Conservation (phyloP, 2,113 vertebrate species). For the Hemiscyllium ocellatum region DNA sequence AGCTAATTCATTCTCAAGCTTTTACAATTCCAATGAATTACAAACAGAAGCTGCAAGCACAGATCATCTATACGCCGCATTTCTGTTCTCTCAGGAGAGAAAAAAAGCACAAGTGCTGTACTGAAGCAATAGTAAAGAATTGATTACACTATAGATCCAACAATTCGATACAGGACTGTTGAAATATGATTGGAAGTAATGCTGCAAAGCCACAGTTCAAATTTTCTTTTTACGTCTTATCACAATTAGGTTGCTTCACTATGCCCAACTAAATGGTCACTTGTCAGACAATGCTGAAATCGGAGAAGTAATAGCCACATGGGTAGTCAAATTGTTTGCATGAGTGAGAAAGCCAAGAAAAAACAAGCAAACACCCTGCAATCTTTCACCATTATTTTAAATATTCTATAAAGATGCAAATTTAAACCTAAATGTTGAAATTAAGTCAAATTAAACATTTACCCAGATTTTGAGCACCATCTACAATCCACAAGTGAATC, state of each 20-base stretch:
- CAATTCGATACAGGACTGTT: background rate
- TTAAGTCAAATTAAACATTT: background rate
- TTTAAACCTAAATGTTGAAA: background rate
- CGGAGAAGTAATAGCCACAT: background rate
- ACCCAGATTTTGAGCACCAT: background rate
- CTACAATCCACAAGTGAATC: background rate
- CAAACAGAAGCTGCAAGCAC: background rate
- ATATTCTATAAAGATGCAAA: background rate
- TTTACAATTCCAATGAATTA: background rate
- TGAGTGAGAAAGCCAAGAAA: background rate
- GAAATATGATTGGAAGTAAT: background rate
- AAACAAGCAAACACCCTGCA: background rate
- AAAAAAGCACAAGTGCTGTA: background rate
- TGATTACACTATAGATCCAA: background rate
- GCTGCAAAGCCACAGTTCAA: background rate
- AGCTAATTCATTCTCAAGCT: background rate
- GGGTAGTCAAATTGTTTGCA: background rate
- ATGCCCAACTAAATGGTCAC: background rate
- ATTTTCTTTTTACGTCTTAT: too few relatives aligned
- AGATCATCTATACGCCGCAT: background rate
- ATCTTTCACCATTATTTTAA: background rate
- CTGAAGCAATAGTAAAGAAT: background rate
- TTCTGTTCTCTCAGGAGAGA: background rate
- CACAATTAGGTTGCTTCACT: background rate
- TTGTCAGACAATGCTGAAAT: background rate